A percentile compares a stretch with the other conserved stretches of the same genome.
Evolutionary conservation across 1,140 invertebrate genomes (phyloP).

Genomic region (Drosophila navojoa): DNA sequence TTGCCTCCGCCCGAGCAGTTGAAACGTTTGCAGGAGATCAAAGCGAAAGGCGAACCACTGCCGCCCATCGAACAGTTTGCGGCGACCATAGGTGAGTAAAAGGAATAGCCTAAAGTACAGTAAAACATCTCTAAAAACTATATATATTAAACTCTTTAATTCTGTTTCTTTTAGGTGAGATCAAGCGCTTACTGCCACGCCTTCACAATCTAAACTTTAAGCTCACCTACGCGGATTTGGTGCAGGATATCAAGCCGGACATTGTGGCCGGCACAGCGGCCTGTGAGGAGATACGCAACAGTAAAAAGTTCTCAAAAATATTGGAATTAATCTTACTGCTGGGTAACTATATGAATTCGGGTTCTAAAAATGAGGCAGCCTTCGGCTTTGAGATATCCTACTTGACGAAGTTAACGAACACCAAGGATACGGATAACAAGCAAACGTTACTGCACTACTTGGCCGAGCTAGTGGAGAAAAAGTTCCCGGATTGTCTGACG

Average conservation of each 20-base stretch:
- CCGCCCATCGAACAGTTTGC: conserved; percentile 98
- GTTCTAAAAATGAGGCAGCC: conserved; percentile 95
- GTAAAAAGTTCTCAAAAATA: conserved; percentile 95
- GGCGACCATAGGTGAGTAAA: conserved; percentile 89
- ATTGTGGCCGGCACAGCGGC: conserved; percentile 97
- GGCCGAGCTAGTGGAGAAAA: conserved; percentile 93
- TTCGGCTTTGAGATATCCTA: conserved; percentile 99
- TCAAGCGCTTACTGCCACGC: conserved; percentile 94
- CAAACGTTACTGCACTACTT: conserved; percentile 97
- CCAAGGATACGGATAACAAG: conserved; percentile 97
- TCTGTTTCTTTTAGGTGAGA: conserved; percentile 84
- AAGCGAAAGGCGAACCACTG: conserved; percentile 91
- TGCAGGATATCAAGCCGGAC: conserved; percentile 96
- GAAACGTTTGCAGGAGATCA: conserved; percentile 91
- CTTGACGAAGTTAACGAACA: conserved; percentile 96
- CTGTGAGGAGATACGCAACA: conserved; percentile 96
- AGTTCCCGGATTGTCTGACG: conserved; percentile 92
- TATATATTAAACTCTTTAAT: neutral
- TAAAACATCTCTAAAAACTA: neutral
- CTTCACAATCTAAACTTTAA: conserved; percentile 96
- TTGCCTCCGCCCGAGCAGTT: conserved; percentile 95
- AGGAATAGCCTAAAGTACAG: neutral
- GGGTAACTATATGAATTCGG: conserved; percentile 98
- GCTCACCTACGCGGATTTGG: conserved; percentile 87
- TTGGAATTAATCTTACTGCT: conserved; percentile 95